A percentile compares a stretch with the other conserved stretches of the same genome.
phyloP scores from a whole-genome alignment of 1,140 invertebrate species.

The Magallana gigas region DNA sequence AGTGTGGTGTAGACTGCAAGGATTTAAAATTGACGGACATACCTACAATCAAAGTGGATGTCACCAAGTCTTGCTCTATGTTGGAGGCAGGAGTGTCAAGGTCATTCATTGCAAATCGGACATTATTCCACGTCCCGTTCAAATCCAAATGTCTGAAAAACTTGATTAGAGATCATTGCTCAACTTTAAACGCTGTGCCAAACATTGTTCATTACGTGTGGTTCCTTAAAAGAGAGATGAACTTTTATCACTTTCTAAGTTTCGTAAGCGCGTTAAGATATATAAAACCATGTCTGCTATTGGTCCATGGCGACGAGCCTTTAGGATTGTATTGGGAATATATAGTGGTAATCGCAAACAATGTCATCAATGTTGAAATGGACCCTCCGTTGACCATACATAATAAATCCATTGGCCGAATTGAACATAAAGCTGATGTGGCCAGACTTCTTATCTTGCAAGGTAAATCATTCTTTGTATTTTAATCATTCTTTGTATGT shows the following conservation, averaged over 20 bases:
- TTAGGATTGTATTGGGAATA: slow-evolving; percentile 55
- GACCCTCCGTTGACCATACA: slow-evolving; percentile 40
- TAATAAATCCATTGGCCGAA: slow-evolving; percentile 42
- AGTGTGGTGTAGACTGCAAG: background rate
- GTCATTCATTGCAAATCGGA: background rate
- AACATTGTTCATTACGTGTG: slow-evolving; percentile 46
- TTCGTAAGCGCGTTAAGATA: slow-evolving; percentile 42
- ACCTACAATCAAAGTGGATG: background rate
- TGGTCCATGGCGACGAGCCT: slow-evolving; percentile 57
- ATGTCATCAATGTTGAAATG: slow-evolving; percentile 55
- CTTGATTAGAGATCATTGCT: background rate
- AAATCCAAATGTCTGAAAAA: slow-evolving; percentile 9
- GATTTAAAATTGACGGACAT: background rate
- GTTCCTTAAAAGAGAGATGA: slow-evolving; percentile 36
- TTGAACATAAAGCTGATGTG: slow-evolving; percentile 61
- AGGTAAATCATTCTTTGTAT: slow-evolving; percentile 39
- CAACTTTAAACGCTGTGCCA: slow-evolving; percentile 15
- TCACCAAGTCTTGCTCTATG: background rate
- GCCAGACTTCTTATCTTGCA: slow-evolving; percentile 54
- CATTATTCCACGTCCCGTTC: background rate
- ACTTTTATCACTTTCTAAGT: slow-evolving; percentile 44
- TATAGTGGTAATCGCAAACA: slow-evolving; percentile 39
- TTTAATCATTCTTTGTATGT: too few relatives aligned
- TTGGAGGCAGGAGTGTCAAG: background rate
- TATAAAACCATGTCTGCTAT: slow-evolving; percentile 57